Conservation (phyloP, 1,140 invertebrate species). For the Conus ventricosus region DNA sequence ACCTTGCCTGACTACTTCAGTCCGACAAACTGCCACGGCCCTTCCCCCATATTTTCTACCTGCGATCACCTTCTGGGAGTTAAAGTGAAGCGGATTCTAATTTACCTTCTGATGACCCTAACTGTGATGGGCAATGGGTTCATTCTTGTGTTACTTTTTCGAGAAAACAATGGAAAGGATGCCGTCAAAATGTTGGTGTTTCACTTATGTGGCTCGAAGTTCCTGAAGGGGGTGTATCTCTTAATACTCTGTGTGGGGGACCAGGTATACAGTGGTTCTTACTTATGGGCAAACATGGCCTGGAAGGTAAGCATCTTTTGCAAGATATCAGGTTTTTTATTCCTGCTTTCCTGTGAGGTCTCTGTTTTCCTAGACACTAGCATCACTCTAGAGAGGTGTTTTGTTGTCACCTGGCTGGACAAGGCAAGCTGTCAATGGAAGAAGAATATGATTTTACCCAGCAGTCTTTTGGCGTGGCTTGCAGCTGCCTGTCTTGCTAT, state of each 20-base stretch:
- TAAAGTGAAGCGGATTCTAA: neutral
- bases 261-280: conserved; percentile 45
- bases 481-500: neutral
- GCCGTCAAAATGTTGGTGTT: conserved; percentile 38
- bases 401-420: neutral
- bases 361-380: conserved; percentile 24
- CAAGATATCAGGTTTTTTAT: conserved; percentile 42
- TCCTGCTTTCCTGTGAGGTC: conserved; percentile 26
- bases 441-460: neutral
- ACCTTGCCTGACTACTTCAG: conserved; percentile 25
- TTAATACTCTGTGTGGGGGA: conserved; percentile 42
- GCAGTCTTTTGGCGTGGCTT: conserved; percentile 13
- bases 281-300: conserved; percentile 43
- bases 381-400: conserved; percentile 50
- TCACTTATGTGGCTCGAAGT: conserved; percentile 54
- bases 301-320: conserved; percentile 52
- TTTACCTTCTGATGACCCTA: conserved; percentile 41
- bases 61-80: conserved; percentile 42
- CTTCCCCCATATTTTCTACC: conserved; percentile 42
- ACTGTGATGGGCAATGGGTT: conserved; percentile 47
- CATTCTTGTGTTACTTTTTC: conserved; percentile 35
- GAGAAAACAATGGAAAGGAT: neutral
- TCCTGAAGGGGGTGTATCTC: conserved; percentile 52
- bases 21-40: conserved; percentile 23
- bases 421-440: no score